A percentile compares a stretch with the other conserved stretches of the same genome.
Conservation (phyloP, 2,888 invertebrate species). For the Scaptomyza tumidula region DNA sequence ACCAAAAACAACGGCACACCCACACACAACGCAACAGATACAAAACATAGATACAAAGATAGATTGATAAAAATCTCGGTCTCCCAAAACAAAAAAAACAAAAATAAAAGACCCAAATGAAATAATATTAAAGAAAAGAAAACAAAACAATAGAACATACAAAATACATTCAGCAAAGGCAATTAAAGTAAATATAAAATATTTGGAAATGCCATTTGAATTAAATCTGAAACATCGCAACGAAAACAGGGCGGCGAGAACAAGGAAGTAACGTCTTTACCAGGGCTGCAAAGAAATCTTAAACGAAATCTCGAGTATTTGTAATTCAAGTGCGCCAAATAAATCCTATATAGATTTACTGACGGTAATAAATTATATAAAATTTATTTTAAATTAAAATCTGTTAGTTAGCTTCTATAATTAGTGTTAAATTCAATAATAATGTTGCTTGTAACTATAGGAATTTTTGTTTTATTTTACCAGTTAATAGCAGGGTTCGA, state of each 20-base stretch:
- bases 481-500: no score
- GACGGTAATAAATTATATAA: no score
- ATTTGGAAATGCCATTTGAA: conserved; percentile 67
- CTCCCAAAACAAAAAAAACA: conserved; percentile 25
- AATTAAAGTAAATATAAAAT: conserved; percentile 72
- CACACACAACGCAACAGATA: conserved; percentile 13
- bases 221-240: conserved; percentile 43
- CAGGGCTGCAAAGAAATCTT: conserved; percentile 6
- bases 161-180: conserved; percentile 53
- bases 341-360: no score
- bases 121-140: conserved; percentile 8
- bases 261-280: conserved; percentile 13
- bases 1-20: conserved; percentile 29
- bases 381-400: no score
- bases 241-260: conserved; percentile 8
- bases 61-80: conserved; percentile 61
- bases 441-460: no score
- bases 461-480: no score
- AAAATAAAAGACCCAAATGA: conserved; percentile 12
- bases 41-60: not conserved
- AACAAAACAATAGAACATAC: conserved; percentile 24
- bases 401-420: no score
- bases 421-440: no score
- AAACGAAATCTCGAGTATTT: not conserved
- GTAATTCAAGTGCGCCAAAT: not conserved